Base-by-base conservation (phyloP, 2,113 vertebrate genomes). In the Erinaceus europaeus region DNA sequence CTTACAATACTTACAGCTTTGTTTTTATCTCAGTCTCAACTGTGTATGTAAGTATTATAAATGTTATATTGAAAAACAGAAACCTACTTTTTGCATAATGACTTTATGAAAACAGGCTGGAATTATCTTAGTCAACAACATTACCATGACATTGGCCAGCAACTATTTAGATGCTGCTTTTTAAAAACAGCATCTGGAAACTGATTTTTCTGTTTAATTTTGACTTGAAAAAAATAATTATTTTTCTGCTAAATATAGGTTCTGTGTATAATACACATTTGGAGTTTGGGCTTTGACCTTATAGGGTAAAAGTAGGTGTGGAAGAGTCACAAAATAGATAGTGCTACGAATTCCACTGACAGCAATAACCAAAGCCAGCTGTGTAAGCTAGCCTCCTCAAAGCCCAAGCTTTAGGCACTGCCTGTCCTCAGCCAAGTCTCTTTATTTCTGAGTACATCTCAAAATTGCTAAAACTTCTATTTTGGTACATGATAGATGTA, bases 181-280 rank as follows among this genome's bases (percentile, higher is more conserved):
- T 93, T 93, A 95, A 96, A 95, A 95, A 89, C 40, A 92, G 71
- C 80, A 96, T 93, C 93, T 94, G 90, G 93, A 92, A 59, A 93
- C 74, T 90, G 61, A 95, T 95, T 93, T n/a, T 96, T 32, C 52
- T 93, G 9, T 80, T 95, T 93, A 76, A 84, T 36, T 81, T 93
- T 93, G 81, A 62, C 88, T 96, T 86, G 75, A n/a, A 94, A 76
- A 23, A 61, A n/a, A 92, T 76, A 44, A n/a, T 88, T 86, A 62
- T 74, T 91, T 89, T 90, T 85, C 76, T 78, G 86, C 88, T 96
- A 97, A 95, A 96, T 81, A 93, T 29, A 97, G 52, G 32, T 76
- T n/a, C 14, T 59, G 23, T 84, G 23, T 78, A 94, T 90, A 94
- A 81, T 48, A 72, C 57, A 81, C 72, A 94, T 81, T 91, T 69